These are phyloP conservation scores for Spinibarbus caldwelli DNA, from an alignment of 2,797 vertebrate genomes.

Conservation along the genomic window DNA sequence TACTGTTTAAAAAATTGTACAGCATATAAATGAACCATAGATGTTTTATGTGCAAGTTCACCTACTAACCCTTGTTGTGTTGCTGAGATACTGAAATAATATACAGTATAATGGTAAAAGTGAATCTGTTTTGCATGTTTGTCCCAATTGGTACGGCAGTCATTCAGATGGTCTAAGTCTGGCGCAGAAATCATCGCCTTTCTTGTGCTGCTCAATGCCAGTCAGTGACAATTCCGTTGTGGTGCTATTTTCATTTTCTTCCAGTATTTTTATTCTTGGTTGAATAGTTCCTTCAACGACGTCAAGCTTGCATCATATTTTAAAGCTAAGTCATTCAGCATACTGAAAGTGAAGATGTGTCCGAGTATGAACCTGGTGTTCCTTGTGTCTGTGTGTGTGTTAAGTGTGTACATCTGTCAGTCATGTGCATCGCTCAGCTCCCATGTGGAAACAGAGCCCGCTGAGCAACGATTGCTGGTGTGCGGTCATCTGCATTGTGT, in stretches of 20 bases:
- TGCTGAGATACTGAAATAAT: not conserved
- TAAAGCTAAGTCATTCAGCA: not conserved
- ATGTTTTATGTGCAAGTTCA: not conserved
- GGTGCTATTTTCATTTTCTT: not conserved
- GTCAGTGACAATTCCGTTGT: constrained; percentile 21
- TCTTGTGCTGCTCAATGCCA: constrained; percentile 49
- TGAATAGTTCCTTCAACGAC: not conserved
- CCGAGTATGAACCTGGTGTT: not conserved
- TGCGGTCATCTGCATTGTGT: constrained; percentile 38
- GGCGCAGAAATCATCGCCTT: constrained; percentile 54
- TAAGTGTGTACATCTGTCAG: constrained; percentile 59
- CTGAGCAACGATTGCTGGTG: constrained; percentile 57
- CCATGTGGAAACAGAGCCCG: constrained; percentile 57
- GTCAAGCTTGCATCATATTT: not conserved
- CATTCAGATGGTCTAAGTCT: constrained; percentile 52
- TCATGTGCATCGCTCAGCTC: constrained; percentile 59
- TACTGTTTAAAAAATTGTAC: not conserved
- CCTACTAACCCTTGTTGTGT: not conserved
- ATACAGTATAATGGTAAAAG: not conserved
- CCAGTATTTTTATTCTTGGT: not conserved
- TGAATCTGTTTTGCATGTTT: not conserved
- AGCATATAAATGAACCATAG: not conserved
- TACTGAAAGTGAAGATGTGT: not conserved
- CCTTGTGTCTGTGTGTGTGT: constrained; percentile 15
- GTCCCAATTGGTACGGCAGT: constrained; percentile 54